Evolutionary conservation across 2,888 invertebrate species (phyloP), one percentile per base, ranked within the genome.

Genomic region (Poecilus cupreus): DNA sequence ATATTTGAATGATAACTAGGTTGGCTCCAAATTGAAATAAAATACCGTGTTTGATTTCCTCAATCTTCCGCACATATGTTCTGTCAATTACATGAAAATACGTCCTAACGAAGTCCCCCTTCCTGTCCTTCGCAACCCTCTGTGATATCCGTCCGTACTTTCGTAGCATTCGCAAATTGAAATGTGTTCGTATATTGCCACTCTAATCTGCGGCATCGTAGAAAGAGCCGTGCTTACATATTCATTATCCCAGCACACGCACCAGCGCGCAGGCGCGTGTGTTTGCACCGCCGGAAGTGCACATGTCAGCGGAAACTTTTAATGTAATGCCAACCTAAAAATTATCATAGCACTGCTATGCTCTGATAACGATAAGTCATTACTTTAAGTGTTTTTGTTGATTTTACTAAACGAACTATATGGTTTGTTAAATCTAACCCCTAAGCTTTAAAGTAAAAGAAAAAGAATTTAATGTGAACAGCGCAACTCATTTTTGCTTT

Each of bases 161-260:
- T 43, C 43, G n/a, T 43, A 43, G 54, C 54, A 54, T 54, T 54
- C 54, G 60, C 60, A 60, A 26, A 60, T 60, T 60, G 60, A 60
- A 26, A 60, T 60, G 60, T 60, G 60, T 60, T 22, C 24, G 26
- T 24, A 60, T 60, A 60, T 60, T 60, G 60, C 60, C 13, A 26
- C 24, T 26, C 24, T 60, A 60, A 60, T 60, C 60, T 60, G 60
- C 60, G 54, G 54, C 11, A 43, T 43, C 43, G 11, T 8, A 18
- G 16, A n/a, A 22, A 60, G 20, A 54, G 60, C 60, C 22, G 60
- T 26, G 26, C 60, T 60, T 60, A 60, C 60, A 60, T 60, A 60
- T 60, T 60, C 60, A 60, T 60, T 60, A 60, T 60, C 60, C 60
- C 22, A 13, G 60, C 60, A 6, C 26, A 13, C 8, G 60, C 24